These are phyloP conservation scores for Corydoras maculifer DNA, from an alignment of 2,113 vertebrate species.

Conservation along the genomic window DNA sequence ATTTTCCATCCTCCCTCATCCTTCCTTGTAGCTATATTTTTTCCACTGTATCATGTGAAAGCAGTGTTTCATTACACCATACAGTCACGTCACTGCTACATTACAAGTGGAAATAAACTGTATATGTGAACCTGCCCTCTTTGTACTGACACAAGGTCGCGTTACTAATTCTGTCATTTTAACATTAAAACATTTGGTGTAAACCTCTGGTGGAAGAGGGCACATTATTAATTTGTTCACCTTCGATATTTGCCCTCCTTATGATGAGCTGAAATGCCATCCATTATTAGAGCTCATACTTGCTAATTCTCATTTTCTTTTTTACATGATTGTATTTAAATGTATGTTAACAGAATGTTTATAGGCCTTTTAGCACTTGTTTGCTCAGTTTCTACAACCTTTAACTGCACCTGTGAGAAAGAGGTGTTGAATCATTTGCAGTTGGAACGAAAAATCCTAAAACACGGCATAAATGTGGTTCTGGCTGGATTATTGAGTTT, in stretches of 20 bases:
- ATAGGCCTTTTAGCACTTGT: constrained; percentile 48
- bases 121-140: no score
- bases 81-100: no score
- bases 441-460: constrained; percentile 20
- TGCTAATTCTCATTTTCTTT: constrained; percentile 50
- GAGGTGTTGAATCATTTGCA: constrained; percentile 34
- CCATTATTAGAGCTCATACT: constrained; percentile 45
- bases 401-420: constrained; percentile 27
- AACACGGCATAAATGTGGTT: constrained; percentile 15
- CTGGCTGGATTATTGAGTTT: constrained; percentile 28
- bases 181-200: not conserved
- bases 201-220: not conserved
- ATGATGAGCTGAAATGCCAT: constrained; percentile 24
- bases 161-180: not conserved
- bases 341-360: constrained; percentile 45
- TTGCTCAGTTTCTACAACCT: constrained; percentile 3
- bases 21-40: no score
- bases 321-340: constrained; percentile 46
- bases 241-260: not conserved
- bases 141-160: no score
- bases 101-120: no score
- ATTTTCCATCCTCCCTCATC: no score
- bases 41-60: no score
- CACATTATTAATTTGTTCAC: not conserved
- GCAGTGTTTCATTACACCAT: no score